These are phyloP conservation scores for Musca domestica DNA, from an alignment of 1,140 invertebrate species.

Conservation along the genomic window DNA sequence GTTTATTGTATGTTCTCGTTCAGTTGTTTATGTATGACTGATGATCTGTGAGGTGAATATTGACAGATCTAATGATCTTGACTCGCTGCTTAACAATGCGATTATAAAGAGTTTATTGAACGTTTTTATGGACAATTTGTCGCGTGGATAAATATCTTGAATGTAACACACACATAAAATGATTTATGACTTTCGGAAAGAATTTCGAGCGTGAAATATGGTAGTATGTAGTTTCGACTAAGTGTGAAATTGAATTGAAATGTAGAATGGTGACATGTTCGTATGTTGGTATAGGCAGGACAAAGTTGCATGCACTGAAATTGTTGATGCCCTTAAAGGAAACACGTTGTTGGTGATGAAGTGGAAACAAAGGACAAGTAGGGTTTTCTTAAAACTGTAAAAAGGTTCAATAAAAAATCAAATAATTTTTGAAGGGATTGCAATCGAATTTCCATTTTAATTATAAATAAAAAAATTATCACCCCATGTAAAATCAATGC, in stretches of 20 bases:
- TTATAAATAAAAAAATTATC: too few species aligned
- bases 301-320: too few species aligned
- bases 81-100: conserved; percentile 35
- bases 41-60: conserved; percentile 15
- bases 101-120: conserved; percentile 6
- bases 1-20: too few species aligned
- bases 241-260: not conserved
- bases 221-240: not conserved
- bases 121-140: conserved; percentile 19
- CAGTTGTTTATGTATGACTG: conserved; percentile 10
- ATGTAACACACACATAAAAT: conserved; percentile 4
- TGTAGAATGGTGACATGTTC: not conserved
- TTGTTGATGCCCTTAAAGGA: too few species aligned
- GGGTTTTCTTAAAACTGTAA: too few species aligned
- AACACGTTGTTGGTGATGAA: too few species aligned
- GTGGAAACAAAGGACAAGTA: too few species aligned
- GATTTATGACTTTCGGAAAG: not conserved
- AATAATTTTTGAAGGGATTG: too few species aligned
- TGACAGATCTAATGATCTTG: conserved; percentile 29
- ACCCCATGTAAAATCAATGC: too few species aligned
- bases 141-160: conserved; percentile 13
- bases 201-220: too few species aligned
- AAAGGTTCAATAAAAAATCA: too few species aligned
- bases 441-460: too few species aligned
- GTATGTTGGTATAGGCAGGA: not conserved